phyloP scores from a whole-genome alignment of 2,888 invertebrate species.

The Hydroisotoma schaefferi region DNA sequence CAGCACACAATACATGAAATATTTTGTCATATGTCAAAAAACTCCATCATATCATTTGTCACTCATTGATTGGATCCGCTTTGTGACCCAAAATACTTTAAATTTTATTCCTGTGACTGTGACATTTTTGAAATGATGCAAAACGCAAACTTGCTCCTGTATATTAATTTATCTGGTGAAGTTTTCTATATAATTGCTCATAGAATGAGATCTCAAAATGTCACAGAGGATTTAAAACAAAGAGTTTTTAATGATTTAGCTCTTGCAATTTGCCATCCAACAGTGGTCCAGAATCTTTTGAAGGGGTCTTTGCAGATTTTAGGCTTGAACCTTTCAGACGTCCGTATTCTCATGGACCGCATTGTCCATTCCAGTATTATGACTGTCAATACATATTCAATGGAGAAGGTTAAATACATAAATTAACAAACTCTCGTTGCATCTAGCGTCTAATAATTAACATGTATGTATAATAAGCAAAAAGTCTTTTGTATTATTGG shows the following conservation, averaged over 20 bases:
- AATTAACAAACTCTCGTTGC: background rate
- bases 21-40: too few species aligned
- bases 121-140: constrained; percentile 17
- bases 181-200: constrained; percentile 47
- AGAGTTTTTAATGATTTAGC: constrained; percentile 44
- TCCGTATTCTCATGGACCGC: constrained; percentile 37
- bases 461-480: too few species aligned
- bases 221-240: constrained; percentile 38
- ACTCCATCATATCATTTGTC: too few species aligned
- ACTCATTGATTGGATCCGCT: too few species aligned
- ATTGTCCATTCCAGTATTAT: constrained; percentile 46
- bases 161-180: constrained; percentile 46
- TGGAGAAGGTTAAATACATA: constrained; percentile 41
- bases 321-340: constrained; percentile 34
- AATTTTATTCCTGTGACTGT: too few species aligned
- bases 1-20: too few species aligned
- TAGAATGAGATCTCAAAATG: constrained; percentile 45
- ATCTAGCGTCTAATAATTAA: too few species aligned
- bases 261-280: constrained; percentile 41
- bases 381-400: constrained; percentile 46
- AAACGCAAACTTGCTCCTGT: constrained; percentile 44
- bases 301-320: constrained; percentile 37
- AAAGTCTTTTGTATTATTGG: too few species aligned
- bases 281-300: constrained; percentile 38
- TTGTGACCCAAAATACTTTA: too few species aligned